Evolutionary conservation across 2,113 vertebrate genomes (phyloP), one percentile per base, ranked within the genome.

Genomic region (Bos taurus): DNA sequence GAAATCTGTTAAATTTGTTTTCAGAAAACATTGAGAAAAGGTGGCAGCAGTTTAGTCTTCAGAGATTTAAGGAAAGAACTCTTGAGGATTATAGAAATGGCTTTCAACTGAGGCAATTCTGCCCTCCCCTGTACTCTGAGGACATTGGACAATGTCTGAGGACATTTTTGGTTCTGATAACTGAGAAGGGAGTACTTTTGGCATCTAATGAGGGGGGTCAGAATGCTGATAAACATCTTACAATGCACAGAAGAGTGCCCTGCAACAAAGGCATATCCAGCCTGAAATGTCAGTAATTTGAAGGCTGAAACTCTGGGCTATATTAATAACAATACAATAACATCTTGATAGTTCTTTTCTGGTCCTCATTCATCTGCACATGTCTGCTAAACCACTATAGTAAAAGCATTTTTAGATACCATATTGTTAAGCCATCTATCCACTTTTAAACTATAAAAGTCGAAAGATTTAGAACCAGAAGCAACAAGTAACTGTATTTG

Each of bases 391-490:
- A 26, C 40, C 13, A 33, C 25, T 19, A 6, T 2, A 23, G 48
- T 48, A 33, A 90, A 91, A 88, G 26, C 25, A 78, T 82, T 93
- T 93, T 36, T 90, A 85, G 43, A 95, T 15, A 6, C 26, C 33
- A 11, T 77, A 62, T 88, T 94, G 64, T 50, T 50, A 90, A 80
- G 50, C 14, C 48, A 86, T 48, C 56, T 67, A 67, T 57, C 33
- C 15, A 71, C 57, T 86, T 81, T 67, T 80, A 67, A 64, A 86
- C 67, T 64, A 43, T 21, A 40, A 85, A 86, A 33, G 17, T 86
- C 19, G 81, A 52, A 64, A 85, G 30, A 21, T 50, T 67, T 48
- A 30, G 40, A 64, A 80, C 57, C 7, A 96, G 91, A 64, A 93
- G n/a, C 62, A 77, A 30, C 81, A 71, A 67, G 8, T 7, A 84